Percentiles rank a stretch among this genome's conserved stretches.
Evolutionary conservation across 1,140 invertebrate species (phyloP).

Genomic region (Trissolcus basalis): DNA sequence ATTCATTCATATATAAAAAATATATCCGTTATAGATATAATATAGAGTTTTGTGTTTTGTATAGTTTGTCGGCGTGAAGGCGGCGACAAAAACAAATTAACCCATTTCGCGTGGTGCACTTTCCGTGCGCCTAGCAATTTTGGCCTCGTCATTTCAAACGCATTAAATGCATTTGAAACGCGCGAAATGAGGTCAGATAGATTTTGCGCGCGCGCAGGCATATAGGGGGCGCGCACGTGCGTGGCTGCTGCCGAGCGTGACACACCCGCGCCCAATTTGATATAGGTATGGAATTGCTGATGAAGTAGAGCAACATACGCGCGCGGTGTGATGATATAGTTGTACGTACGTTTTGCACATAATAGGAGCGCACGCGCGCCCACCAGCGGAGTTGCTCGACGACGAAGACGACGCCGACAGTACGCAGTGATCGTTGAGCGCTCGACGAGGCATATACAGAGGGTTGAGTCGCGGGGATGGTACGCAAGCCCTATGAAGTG

Average conservation of each 20-base stretch:
- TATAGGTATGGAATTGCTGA: slow-evolving; percentile 54
- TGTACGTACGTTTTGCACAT: slow-evolving; percentile 43
- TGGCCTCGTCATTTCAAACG: slow-evolving; percentile 59
- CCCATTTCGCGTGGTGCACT: slow-evolving; percentile 51
- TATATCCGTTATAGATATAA: too few relatives aligned
- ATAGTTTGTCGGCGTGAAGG: not conserved
- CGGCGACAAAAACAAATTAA: slow-evolving; percentile 49
- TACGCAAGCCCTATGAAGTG: too few relatives aligned
- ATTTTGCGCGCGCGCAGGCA: slow-evolving; percentile 24
- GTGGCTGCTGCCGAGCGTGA: slow-evolving; percentile 39
- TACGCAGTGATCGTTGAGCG: slow-evolving; percentile 35
- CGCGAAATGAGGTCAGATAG: slow-evolving; percentile 59
- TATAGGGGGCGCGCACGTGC: slow-evolving; percentile 47
- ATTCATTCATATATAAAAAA: too few relatives aligned
- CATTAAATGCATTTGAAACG: slow-evolving; percentile 55
- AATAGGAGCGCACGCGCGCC: slow-evolving; percentile 42
- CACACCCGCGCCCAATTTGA: slow-evolving; percentile 42
- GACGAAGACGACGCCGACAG: slow-evolving; percentile 27
- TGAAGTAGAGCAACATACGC: slow-evolving; percentile 58
- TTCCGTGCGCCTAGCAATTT: slow-evolving; percentile 56
- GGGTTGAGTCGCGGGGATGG: slow-evolving; percentile 1
- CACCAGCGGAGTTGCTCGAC: slow-evolving; percentile 36
- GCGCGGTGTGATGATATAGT: slow-evolving; percentile 38
- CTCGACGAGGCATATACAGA: slow-evolving; percentile 22
- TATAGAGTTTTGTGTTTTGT: too few relatives aligned